Evolutionary conservation across 2,888 invertebrate species (phyloP).

Genomic region (Caenorhabditis angaria): DNA sequence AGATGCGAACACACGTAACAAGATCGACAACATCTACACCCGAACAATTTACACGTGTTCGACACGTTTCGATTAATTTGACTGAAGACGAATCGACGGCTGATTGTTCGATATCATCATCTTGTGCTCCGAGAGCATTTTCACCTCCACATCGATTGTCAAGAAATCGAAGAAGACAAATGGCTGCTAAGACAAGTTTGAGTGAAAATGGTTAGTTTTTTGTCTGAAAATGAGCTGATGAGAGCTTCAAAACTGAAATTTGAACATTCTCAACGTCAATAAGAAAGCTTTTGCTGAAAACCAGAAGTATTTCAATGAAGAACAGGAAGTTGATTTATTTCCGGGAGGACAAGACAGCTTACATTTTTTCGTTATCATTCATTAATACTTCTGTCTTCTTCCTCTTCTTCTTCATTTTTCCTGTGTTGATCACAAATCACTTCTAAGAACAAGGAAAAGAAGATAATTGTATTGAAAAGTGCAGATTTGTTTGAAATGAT

Average conservation of each 20-base stretch:
- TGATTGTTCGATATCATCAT: conserved; percentile 1
- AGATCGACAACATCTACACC: conserved; percentile 40
- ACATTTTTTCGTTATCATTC: too few species aligned
- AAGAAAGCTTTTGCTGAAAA: too few species aligned
- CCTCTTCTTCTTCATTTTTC: too few species aligned
- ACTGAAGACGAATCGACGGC: conserved; percentile 17
- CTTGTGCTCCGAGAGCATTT: conserved; percentile 47
- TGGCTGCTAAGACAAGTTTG: conserved; percentile 56
- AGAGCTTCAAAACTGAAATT: not conserved
- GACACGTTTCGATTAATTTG: conserved; percentile 21
- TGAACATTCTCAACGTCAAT: not conserved
- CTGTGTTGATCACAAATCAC: too few species aligned
- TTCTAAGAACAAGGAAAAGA: too few species aligned
- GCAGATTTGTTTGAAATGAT: not conserved
- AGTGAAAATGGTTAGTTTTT: conserved; percentile 53
- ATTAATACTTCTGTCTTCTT: too few species aligned
- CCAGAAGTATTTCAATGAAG: too few species aligned
- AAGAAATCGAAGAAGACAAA: conserved; percentile 47
- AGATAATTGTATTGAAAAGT: not conserved
- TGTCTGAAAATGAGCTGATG: not conserved
- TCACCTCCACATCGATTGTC: conserved; percentile 62
- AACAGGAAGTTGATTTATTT: too few species aligned
- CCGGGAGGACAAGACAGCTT: too few species aligned
- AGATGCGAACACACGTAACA: conserved; percentile 7
- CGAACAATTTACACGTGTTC: conserved; percentile 15